Conservation (phyloP, 1,140 invertebrate species). For the Trichonephila inaurata region DNA sequence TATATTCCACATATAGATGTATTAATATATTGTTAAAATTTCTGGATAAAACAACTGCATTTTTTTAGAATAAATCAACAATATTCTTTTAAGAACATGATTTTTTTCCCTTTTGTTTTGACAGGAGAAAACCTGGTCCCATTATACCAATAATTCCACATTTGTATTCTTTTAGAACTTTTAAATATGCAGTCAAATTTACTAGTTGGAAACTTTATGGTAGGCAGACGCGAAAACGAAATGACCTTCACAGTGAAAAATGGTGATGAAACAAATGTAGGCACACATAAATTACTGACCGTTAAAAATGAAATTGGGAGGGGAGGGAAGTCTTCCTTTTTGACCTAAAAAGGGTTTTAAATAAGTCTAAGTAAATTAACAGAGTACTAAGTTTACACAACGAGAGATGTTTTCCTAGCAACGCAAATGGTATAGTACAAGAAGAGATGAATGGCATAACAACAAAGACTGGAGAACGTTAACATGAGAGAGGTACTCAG, state of each 20-base stretch:
- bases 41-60: slow-evolving; percentile 15
- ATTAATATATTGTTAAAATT: slow-evolving; percentile 29
- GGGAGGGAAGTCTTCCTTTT: neutral
- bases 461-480: slow-evolving; percentile 54
- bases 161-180: neutral
- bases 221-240: neutral
- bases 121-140: slow-evolving; percentile 1
- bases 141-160: neutral
- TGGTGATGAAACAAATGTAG: slow-evolving; percentile 11
- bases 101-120: neutral
- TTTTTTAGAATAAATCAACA: slow-evolving; percentile 18
- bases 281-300: slow-evolving; percentile 52
- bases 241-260: neutral
- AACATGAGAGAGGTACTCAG: slow-evolving; percentile 64
- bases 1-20: neutral
- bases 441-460: slow-evolving; percentile 15
- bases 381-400: slow-evolving; percentile 26
- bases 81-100: neutral
- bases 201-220: neutral
- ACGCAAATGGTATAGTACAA: slow-evolving; percentile 73
- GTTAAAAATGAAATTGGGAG: slow-evolving; percentile 37
- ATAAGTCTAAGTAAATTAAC: slow-evolving; percentile 40
- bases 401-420: slow-evolving; percentile 52
- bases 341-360: neutral
- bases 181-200: slow-evolving; percentile 12